Percentiles rank a stretch among this genome's conserved stretches.
phyloP scores from a whole-genome alignment of 2,113 vertebrate genomes.

The Thinocorus orbignyianus region DNA sequence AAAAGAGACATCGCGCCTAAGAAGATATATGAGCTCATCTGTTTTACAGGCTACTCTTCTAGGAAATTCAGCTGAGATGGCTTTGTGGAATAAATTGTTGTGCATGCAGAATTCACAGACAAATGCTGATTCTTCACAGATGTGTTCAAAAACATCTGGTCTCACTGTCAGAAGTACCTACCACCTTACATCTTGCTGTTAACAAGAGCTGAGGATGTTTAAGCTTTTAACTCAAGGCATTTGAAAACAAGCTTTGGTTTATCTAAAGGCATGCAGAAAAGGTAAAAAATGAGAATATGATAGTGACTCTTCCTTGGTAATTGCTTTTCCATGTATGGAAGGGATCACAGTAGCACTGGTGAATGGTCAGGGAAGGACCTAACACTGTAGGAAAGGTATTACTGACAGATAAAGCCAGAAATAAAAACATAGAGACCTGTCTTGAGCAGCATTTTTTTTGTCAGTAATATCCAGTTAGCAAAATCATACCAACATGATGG shows the following conservation, averaged over 20 bases:
- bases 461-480: neutral
- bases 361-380: neutral
- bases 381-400: neutral
- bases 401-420: neutral
- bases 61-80: conserved; percentile 38
- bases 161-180: neutral
- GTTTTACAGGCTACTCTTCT: conserved; percentile 18
- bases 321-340: neutral
- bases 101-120: neutral
- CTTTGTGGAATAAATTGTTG: conserved; percentile 29
- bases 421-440: neutral
- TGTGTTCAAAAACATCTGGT: conserved; percentile 16
- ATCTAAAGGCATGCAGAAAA: neutral
- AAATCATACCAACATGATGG: neutral
- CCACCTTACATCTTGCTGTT: neutral
- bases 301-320: neutral
- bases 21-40: conserved; percentile 54
- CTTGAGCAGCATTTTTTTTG: neutral
- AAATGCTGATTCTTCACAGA: conserved; percentile 44
- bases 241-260: neutral
- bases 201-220: neutral
- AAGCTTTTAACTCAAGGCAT: neutral
- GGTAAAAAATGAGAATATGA: neutral
- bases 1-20: conserved; percentile 12
- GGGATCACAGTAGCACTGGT: neutral